phyloP scores from a whole-genome alignment of 2,797 vertebrate species.

The Cephalopachus bancanus region DNA sequence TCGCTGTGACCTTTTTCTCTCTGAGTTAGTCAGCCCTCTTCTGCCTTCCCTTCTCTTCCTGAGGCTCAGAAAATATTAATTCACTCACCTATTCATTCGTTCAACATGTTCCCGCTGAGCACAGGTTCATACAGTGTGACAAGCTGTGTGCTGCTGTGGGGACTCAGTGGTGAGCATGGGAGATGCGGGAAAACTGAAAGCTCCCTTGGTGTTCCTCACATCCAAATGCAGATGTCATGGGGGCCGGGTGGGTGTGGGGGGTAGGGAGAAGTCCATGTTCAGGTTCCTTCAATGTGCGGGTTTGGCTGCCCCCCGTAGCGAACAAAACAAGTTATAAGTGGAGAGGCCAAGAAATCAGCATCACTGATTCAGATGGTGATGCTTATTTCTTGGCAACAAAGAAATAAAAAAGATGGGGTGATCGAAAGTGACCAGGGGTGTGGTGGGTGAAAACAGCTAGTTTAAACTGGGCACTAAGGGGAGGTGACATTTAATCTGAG shows the following conservation, averaged over 20 bases:
- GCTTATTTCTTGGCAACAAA: not conserved
- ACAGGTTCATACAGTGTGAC: not conserved
- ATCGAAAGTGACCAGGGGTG: not conserved
- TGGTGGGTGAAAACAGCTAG: not conserved
- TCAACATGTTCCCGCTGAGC: not conserved
- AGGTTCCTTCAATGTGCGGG: not conserved
- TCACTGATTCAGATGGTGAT: not conserved
- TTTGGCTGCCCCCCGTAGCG: not conserved
- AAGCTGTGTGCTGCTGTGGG: not conserved
- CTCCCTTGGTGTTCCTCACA: not conserved
- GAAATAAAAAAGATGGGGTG: not conserved
- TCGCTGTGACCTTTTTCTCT: not conserved
- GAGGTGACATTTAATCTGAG: not conserved
- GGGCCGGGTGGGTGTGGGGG: no score
- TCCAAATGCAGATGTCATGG: not conserved
- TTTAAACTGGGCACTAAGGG: not conserved
- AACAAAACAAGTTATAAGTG: no score
- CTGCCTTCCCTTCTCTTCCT: not conserved
- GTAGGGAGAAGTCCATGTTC: not conserved
- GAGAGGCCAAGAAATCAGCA: not conserved
- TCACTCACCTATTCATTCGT: not conserved
- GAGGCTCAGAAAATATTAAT: not conserved
- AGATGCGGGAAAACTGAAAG: not conserved
- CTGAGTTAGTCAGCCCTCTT: not conserved
- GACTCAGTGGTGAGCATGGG: not conserved